Percentiles rank a stretch among this genome's conserved stretches.
Evolutionary conservation across 2,797 vertebrate species (phyloP).

Genomic region (Tokudaia muenninki): DNA sequence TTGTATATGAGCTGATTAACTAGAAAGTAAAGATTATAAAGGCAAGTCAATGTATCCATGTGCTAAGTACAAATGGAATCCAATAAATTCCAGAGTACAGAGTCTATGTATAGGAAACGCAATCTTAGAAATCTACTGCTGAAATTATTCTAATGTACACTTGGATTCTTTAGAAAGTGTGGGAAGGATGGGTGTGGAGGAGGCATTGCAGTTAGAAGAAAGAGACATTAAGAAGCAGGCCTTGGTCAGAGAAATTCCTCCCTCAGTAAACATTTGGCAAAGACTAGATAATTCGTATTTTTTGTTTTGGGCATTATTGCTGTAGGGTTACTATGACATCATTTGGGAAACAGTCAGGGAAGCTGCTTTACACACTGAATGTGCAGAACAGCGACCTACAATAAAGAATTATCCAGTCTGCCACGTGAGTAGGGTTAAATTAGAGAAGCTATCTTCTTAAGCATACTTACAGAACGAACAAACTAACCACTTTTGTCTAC

Average conservation of each 20-base stretch:
- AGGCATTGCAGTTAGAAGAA: not conserved
- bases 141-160: not conserved
- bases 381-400: rapidly evolving
- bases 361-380: not conserved
- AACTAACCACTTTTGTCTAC: not conserved
- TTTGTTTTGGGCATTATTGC: not conserved
- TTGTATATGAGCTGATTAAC: not conserved
- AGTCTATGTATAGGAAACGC: not conserved
- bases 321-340: not conserved
- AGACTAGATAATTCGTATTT: not conserved
- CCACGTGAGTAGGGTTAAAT: not conserved
- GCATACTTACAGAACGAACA: not conserved
- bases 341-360: not conserved
- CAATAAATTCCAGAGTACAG: not conserved
- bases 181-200: rapidly evolving
- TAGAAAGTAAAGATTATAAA: slow-evolving; percentile 23
- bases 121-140: not conserved
- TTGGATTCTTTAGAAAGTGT: slow-evolving; percentile 15
- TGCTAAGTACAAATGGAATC: not conserved
- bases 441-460: not conserved
- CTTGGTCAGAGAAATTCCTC: not conserved
- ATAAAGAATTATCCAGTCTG: not conserved
- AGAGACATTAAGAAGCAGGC: not conserved
- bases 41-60: not conserved
- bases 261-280: not conserved